A percentile compares a stretch with the other conserved stretches of the same genome.
These are phyloP conservation scores for Rhinolophus ferrumequinum DNA, from an alignment of 2,113 vertebrate genomes.

Conservation along the genomic window DNA sequence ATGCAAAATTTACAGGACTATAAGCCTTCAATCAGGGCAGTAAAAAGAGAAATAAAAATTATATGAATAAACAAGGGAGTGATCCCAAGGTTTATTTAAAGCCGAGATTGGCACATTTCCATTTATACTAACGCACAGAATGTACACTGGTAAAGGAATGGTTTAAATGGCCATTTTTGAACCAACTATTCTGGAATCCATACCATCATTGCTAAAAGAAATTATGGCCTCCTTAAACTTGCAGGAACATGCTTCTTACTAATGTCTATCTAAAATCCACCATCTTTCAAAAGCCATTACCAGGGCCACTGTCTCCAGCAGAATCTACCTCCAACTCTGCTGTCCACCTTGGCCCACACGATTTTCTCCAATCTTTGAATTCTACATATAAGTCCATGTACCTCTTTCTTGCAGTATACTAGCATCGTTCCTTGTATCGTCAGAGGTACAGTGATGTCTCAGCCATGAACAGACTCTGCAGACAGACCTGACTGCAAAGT, in stretches of 20 bases:
- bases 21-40: conserved; percentile 18
- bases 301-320: background rate
- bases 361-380: background rate
- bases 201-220: background rate
- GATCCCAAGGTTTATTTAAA: conserved; percentile 8
- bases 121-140: background rate
- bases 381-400: background rate
- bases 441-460: background rate
- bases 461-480: background rate
- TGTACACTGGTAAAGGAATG: background rate
- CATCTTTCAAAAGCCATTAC: background rate
- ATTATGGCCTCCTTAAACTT: background rate
- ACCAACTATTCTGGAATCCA: conserved; percentile 1
- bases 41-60: conserved; percentile 50
- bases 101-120: background rate
- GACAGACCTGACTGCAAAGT: background rate
- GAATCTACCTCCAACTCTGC: background rate
- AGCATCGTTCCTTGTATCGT: background rate
- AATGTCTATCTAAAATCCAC: background rate
- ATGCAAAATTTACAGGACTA: background rate
- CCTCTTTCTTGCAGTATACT: background rate
- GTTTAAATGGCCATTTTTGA: background rate
- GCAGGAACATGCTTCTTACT: background rate
- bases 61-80: conserved; percentile 8
- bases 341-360: background rate